These are phyloP conservation scores for Solea senegalensis DNA, from an alignment of 2,113 vertebrate genomes.

Conservation along the genomic window DNA sequence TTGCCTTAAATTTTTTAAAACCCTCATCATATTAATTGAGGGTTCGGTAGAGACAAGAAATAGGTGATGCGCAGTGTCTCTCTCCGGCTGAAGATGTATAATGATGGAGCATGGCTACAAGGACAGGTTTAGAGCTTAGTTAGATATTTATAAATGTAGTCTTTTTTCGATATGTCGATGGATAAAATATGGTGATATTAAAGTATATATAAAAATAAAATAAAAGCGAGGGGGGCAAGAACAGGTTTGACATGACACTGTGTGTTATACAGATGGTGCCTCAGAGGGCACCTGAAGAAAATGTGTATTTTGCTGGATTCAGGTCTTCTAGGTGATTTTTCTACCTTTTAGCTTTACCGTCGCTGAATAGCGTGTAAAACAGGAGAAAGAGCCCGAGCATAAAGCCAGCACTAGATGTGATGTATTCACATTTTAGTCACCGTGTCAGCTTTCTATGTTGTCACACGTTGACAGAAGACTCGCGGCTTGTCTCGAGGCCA, in stretches of 20 bases:
- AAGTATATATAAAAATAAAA: too few species aligned
- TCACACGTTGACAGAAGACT: slow-evolving; percentile 23
- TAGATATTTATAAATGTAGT: slow-evolving; percentile 11
- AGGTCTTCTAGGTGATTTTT: background rate
- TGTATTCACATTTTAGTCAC: slow-evolving; percentile 33
- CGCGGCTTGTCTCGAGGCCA: slow-evolving; percentile 32
- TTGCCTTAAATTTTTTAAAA: slow-evolving; percentile 33
- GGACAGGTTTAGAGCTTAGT: slow-evolving; percentile 14
- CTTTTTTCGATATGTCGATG: too few species aligned
- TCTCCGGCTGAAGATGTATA: slow-evolving; percentile 13
- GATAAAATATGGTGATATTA: too few species aligned
- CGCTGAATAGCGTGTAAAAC: background rate
- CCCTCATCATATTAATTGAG: slow-evolving; percentile 35
- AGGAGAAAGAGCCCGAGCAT: background rate
- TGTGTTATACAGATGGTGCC: background rate
- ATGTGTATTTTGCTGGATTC: background rate
- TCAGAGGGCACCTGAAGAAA: background rate
- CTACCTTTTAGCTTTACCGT: background rate
- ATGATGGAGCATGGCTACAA: background rate
- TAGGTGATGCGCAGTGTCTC: background rate
- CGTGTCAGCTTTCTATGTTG: slow-evolving; percentile 34
- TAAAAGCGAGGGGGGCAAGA: background rate
- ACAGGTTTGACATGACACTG: background rate
- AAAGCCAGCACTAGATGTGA: slow-evolving; percentile 25
- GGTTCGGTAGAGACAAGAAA: slow-evolving; percentile 18